Evolutionary conservation across 2,797 vertebrate genomes (phyloP).

Genomic region (Serranus cabrilla): DNA sequence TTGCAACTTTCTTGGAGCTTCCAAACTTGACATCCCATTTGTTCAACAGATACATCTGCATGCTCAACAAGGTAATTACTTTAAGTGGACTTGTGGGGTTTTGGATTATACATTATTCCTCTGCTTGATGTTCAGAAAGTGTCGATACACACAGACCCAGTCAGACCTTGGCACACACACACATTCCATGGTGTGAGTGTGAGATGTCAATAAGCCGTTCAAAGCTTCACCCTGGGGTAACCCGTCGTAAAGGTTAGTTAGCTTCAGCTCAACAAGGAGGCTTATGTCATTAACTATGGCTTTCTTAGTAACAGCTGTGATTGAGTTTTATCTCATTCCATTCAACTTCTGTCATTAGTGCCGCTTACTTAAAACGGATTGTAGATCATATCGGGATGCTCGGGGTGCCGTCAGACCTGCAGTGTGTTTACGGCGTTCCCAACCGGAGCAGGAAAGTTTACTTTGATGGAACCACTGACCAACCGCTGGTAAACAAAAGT

Average conservation of each 20-base stretch:
- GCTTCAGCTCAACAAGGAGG: conserved; percentile 41
- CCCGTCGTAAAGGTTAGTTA: conserved; percentile 49
- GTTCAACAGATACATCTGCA: conserved; percentile 59
- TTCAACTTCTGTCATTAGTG: conserved; percentile 52
- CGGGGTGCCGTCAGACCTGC: conserved; percentile 14
- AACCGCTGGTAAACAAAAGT: too few relatives aligned
- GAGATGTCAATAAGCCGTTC: conserved; percentile 44
- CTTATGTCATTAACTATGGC: conserved; percentile 59
- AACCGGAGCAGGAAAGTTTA: conserved; percentile 17
- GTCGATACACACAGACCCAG: conserved; percentile 23
- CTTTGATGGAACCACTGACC: neutral
- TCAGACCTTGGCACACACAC: neutral
- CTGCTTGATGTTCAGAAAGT: conserved; percentile 42
- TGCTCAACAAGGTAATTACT: conserved; percentile 67
- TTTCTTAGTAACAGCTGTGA: conserved; percentile 26
- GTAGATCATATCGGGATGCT: conserved; percentile 42
- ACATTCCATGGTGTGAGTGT: neutral
- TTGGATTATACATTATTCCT: conserved; percentile 48
- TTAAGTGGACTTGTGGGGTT: conserved; percentile 69
- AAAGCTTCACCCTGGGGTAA: conserved; percentile 35
- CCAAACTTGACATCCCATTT: conserved; percentile 47
- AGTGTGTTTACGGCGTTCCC: conserved; percentile 34
- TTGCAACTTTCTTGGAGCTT: conserved; percentile 44
- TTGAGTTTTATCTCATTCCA: conserved; percentile 42
- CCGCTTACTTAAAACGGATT: conserved; percentile 42